Percentiles rank a stretch among this genome's conserved stretches.
These are phyloP conservation scores for Sympetrum striolatum DNA, from an alignment of 2,888 invertebrate genomes.

Conservation along the genomic window DNA sequence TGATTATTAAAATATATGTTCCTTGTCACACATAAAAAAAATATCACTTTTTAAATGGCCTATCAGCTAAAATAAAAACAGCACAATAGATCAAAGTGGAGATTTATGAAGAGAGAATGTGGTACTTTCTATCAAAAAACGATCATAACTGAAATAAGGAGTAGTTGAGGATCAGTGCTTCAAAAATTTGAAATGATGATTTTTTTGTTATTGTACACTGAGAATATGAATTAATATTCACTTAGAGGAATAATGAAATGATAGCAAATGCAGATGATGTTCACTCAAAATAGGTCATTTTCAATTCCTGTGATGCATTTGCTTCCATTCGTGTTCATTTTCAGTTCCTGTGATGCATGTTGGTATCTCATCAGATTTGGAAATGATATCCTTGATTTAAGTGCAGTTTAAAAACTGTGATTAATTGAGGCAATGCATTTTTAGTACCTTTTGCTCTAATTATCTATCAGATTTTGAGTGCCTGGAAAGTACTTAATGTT, in stretches of 20 bases:
- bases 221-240: neutral
- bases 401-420: constrained; percentile 8
- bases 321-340: no score
- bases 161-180: constrained; percentile 35
- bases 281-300: neutral
- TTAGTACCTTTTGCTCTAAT: neutral
- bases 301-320: neutral
- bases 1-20: constrained; percentile 40
- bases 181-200: neutral
- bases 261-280: neutral
- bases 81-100: constrained; percentile 15
- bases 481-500: neutral
- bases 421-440: constrained; percentile 24
- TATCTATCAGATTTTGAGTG: constrained; percentile 12
- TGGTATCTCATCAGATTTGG: neutral
- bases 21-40: constrained; percentile 26
- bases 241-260: neutral
- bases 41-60: constrained; percentile 21
- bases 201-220: neutral
- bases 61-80: constrained; percentile 36
- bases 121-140: neutral
- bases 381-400: neutral
- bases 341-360: neutral
- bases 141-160: neutral
- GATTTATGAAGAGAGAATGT: constrained; percentile 13